These are phyloP conservation scores for Hanleya hanleyi DNA, from an alignment of 2,888 invertebrate genomes.

Conservation along the genomic window DNA sequence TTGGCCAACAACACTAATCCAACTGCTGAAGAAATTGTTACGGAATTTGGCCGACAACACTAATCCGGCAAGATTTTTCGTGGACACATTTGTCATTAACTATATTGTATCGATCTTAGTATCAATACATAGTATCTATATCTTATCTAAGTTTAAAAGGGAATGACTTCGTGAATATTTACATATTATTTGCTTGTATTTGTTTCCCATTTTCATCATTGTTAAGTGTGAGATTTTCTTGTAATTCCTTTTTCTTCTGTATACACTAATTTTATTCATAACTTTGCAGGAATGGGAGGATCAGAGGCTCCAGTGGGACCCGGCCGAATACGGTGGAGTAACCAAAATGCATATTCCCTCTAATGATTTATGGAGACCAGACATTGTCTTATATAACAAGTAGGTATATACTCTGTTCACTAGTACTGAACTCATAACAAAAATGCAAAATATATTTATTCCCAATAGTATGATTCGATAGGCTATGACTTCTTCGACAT, in stretches of 20 bases:
- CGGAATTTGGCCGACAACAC: neutral
- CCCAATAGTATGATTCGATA: no score
- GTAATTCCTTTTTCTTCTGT: neutral
- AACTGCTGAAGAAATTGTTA: no score
- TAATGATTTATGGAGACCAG: conserved; percentile 97
- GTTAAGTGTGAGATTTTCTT: neutral
- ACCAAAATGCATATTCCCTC: conserved; percentile 95
- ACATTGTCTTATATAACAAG: conserved; percentile 96
- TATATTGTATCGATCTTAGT: no score
- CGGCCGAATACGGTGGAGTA: conserved; percentile 93
- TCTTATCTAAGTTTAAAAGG: no score
- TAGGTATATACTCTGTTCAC: conserved; percentile 21
- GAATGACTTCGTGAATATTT: neutral
- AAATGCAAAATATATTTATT: no score
- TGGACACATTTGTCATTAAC: no score
- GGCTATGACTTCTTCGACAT: no score
- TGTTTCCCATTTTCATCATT: neutral
- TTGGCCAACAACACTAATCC: no score
- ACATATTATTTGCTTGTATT: no score
- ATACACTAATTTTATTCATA: no score
- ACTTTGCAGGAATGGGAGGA: conserved; percentile 77
- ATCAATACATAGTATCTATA: no score
- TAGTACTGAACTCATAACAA: neutral
- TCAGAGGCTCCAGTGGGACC: conserved; percentile 97
- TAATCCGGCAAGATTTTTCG: neutral